Percentiles rank a stretch among this genome's conserved stretches.
These are phyloP conservation scores for Choristoneura fumiferana DNA, from an alignment of 1,140 invertebrate genomes.

Conservation along the genomic window DNA sequence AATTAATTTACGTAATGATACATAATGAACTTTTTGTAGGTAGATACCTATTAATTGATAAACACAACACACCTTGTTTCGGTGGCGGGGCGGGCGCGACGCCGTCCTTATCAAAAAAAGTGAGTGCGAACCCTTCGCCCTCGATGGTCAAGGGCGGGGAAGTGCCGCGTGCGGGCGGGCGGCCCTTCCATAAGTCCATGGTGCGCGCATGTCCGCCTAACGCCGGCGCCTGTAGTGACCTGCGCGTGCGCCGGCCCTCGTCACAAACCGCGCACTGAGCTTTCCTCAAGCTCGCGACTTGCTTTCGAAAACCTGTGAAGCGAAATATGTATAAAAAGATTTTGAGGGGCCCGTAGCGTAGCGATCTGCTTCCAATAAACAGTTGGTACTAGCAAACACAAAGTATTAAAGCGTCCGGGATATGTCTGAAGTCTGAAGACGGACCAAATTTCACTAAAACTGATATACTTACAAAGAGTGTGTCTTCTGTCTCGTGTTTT, in stretches of 20 bases:
- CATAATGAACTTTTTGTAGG: too few relatives aligned
- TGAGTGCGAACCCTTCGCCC: constrained; percentile 43
- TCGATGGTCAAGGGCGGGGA: constrained; percentile 42
- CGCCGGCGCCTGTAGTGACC: constrained; percentile 3
- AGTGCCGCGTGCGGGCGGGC: constrained; percentile 47
- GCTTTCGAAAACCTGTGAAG: constrained; percentile 23
- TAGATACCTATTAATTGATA: not conserved
- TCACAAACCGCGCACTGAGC: constrained; percentile 49
- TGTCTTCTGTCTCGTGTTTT: too few relatives aligned
- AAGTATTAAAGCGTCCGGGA: too few relatives aligned
- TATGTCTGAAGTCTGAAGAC: too few relatives aligned
- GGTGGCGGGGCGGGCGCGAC: constrained; percentile 31
- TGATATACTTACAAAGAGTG: too few relatives aligned
- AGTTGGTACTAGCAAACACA: too few relatives aligned
- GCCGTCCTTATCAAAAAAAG: constrained; percentile 50
- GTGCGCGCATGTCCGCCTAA: constrained; percentile 42
- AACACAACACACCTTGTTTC: constrained; percentile 52
- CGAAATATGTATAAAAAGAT: not conserved
- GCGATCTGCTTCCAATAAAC: too few relatives aligned
- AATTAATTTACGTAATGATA: too few relatives aligned
- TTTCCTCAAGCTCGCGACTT: constrained; percentile 33
- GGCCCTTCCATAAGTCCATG: constrained; percentile 63
- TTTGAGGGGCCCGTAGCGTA: not conserved
- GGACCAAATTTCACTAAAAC: too few relatives aligned
- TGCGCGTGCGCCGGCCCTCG: constrained; percentile 27